These are phyloP conservation scores for Watsonalla binaria DNA, from an alignment of 2,888 invertebrate species.

Conservation along the genomic window DNA sequence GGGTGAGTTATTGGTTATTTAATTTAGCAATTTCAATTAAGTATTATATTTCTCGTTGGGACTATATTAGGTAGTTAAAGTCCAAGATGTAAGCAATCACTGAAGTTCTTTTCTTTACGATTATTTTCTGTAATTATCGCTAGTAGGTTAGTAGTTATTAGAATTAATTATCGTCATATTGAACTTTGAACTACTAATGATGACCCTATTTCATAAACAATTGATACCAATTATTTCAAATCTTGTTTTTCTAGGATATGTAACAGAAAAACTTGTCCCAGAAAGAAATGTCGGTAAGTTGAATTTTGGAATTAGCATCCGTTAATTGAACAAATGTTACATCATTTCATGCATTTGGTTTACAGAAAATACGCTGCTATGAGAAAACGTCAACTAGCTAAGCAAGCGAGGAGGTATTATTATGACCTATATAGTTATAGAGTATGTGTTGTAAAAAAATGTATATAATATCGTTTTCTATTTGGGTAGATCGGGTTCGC, in stretches of 20 bases:
- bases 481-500: conserved; percentile 12
- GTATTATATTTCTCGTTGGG: background rate
- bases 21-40: background rate
- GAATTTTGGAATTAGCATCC: conserved; percentile 2
- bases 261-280: conserved; percentile 38
- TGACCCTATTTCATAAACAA: conserved; percentile 5
- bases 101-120: too few relatives aligned
- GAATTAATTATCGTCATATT: too few relatives aligned
- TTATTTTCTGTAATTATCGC: too few relatives aligned
- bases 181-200: too few relatives aligned
- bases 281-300: conserved; percentile 52
- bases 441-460: background rate
- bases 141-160: too few relatives aligned
- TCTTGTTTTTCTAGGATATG: conserved; percentile 42
- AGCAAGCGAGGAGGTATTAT: conserved; percentile 16
- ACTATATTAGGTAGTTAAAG: conserved; percentile 12
- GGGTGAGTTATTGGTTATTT: conserved; percentile 3
- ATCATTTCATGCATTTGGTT: conserved; percentile 4
- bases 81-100: too few relatives aligned
- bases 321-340: background rate
- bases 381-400: conserved; percentile 20
- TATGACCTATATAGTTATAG: background rate
- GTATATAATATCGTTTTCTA: background rate
- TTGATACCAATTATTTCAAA: background rate
- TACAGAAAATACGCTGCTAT: conserved; percentile 33